phyloP scores from a whole-genome alignment of 2,888 invertebrate species.

The Conistra vaccinii region DNA sequence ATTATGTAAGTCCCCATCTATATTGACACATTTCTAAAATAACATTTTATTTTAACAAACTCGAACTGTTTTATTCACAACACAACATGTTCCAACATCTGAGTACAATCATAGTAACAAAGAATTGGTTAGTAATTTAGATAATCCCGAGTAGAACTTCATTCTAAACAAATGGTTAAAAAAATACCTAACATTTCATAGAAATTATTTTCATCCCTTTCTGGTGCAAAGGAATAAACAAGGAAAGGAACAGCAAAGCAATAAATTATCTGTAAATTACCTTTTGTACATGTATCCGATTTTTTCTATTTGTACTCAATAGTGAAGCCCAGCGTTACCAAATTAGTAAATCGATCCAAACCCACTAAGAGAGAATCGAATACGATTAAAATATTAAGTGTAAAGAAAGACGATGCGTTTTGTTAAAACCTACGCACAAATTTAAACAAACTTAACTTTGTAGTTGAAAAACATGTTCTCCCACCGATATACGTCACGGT shows the following conservation, averaged over 20 bases:
- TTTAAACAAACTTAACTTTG: no score
- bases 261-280: slow-evolving; percentile 66
- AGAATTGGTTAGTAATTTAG: background rate
- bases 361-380: slow-evolving; percentile 2
- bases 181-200: slow-evolving; percentile 3
- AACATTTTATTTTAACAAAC: no score
- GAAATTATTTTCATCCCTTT: slow-evolving; percentile 43
- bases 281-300: slow-evolving; percentile 61
- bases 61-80: background rate
- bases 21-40: background rate
- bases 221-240: slow-evolving; percentile 24
- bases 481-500: no score
- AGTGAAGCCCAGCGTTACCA: slow-evolving; percentile 43
- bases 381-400: background rate
- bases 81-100: background rate
- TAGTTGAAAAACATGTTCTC: no score
- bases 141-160: background rate
- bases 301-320: slow-evolving; percentile 52
- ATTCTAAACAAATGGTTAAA: background rate
- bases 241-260: slow-evolving; percentile 52
- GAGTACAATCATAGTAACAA: background rate
- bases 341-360: slow-evolving; percentile 25
- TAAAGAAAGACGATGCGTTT: background rate
- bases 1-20: background rate
- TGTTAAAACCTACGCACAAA: no score